These are phyloP conservation scores for Octodon degus DNA, from an alignment of 2,113 vertebrate species.

Conservation along the genomic window DNA sequence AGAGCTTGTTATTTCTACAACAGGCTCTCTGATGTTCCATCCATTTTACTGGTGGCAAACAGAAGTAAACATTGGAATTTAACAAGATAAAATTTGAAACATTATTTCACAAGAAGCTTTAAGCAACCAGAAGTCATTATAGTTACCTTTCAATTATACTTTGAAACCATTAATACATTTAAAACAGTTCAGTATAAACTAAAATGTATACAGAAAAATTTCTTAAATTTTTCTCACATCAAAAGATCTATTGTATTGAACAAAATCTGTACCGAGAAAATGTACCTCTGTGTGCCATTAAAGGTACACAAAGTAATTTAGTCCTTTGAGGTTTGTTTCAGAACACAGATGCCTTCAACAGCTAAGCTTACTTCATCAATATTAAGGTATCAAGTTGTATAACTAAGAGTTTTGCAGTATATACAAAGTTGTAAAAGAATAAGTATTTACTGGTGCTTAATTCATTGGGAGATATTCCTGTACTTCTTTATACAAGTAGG, in stretches of 20 bases:
- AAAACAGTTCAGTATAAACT: constrained; percentile 66
- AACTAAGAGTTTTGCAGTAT: neutral
- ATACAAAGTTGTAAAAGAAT: neutral
- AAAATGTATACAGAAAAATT: neutral
- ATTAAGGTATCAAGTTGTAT: neutral
- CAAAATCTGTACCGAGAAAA: constrained; percentile 11
- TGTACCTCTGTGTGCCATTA: neutral
- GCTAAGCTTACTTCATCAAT: neutral
- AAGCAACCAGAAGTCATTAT: constrained; percentile 36
- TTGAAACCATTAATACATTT: constrained; percentile 65
- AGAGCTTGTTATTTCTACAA: constrained; percentile 85
- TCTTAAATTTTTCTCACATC: constrained; percentile 9
- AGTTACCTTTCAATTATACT: constrained; percentile 61
- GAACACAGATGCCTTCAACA: neutral
- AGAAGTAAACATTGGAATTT: constrained; percentile 77
- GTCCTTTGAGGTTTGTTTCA: neutral
- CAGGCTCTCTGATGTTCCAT: constrained; percentile 85
- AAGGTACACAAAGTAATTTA: neutral
- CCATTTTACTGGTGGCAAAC: constrained; percentile 84
- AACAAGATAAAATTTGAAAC: constrained; percentile 73
- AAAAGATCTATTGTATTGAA: neutral
- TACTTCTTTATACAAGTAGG: neutral
- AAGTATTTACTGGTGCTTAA: constrained; percentile 6
- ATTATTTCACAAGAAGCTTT: constrained; percentile 56
- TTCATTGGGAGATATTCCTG: neutral